A percentile compares a stretch with the other conserved stretches of the same genome.
Evolutionary conservation across 2,113 vertebrate genomes (phyloP).

Genomic region (Sphyrna mokarran): DNA sequence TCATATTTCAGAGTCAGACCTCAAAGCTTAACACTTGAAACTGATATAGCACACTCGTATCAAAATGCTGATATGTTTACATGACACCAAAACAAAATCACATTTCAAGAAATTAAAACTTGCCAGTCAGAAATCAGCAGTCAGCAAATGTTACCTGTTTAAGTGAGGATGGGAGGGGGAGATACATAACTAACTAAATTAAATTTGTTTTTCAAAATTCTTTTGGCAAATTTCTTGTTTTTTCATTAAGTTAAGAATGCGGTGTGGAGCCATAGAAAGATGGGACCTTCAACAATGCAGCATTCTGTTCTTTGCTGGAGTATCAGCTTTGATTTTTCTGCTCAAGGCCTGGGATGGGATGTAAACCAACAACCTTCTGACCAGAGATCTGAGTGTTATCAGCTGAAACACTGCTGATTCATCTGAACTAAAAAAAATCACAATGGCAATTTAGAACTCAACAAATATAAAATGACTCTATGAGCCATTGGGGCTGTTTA

Average conservation of each 20-base stretch:
- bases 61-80: background rate
- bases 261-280: background rate
- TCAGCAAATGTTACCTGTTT: background rate
- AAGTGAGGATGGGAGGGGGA: background rate
- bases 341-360: no score
- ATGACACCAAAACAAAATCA: background rate
- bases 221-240: background rate
- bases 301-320: no score
- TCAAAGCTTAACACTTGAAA: background rate
- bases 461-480: no score
- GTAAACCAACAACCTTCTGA: no score
- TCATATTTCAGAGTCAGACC: background rate
- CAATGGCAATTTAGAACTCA: no score
- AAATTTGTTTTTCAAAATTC: background rate
- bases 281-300: no score
- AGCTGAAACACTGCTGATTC: no score
- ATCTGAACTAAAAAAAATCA: no score
- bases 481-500: no score
- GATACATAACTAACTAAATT: background rate
- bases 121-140: background rate
- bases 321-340: no score
- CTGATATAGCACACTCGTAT: background rate
- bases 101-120: background rate
- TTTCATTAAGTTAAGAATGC: background rate
- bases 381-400: no score